Percentiles rank a stretch among this genome's conserved stretches.
Evolutionary conservation across 2,888 invertebrate genomes (phyloP).

Genomic region (Rhorus exstirpatorius): DNA sequence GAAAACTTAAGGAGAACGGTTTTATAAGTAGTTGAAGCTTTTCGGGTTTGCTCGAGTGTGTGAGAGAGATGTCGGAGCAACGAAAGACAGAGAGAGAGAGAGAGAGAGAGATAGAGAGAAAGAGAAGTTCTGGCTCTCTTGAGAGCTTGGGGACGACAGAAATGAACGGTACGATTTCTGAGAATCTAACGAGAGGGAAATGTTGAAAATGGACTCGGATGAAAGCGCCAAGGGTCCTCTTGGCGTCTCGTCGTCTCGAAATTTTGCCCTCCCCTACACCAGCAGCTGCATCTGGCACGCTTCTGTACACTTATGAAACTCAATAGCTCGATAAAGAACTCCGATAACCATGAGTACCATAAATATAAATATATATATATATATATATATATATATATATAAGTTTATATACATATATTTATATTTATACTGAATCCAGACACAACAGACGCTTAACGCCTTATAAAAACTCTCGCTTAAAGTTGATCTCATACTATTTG

Average conservation of each 20-base stretch:
- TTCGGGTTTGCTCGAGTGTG: slow-evolving; percentile 31
- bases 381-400: no score
- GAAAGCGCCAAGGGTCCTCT: slow-evolving; percentile 51
- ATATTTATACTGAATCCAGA: background rate
- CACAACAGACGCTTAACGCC: background rate
- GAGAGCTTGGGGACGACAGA: slow-evolving; percentile 59
- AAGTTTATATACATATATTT: no score
- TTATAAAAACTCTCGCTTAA: background rate
- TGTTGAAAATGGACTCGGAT: slow-evolving; percentile 66
- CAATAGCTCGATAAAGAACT: slow-evolving; percentile 54
- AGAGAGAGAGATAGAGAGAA: slow-evolving; percentile 32
- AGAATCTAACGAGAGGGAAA: slow-evolving; percentile 69
- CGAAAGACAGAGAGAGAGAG: slow-evolving; percentile 38
- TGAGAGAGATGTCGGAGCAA: slow-evolving; percentile 38
- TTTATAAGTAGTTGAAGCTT: slow-evolving; percentile 47
- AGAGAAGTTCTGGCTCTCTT: slow-evolving; percentile 23
- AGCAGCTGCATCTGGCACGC: slow-evolving; percentile 50
- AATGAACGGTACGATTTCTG: slow-evolving; percentile 71
- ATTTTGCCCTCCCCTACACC: no score
- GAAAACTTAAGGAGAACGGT: slow-evolving; percentile 49
- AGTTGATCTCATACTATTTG: no score
- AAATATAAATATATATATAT: slow-evolving; percentile 3
- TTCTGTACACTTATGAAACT: slow-evolving; percentile 61
- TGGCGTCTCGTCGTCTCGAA: slow-evolving; percentile 70
- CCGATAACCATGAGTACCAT: slow-evolving; percentile 47